A percentile compares a stretch with the other conserved stretches of the same genome.
phyloP scores from a whole-genome alignment of 2,797 vertebrate species.

The Podarcis lilfordi region DNA sequence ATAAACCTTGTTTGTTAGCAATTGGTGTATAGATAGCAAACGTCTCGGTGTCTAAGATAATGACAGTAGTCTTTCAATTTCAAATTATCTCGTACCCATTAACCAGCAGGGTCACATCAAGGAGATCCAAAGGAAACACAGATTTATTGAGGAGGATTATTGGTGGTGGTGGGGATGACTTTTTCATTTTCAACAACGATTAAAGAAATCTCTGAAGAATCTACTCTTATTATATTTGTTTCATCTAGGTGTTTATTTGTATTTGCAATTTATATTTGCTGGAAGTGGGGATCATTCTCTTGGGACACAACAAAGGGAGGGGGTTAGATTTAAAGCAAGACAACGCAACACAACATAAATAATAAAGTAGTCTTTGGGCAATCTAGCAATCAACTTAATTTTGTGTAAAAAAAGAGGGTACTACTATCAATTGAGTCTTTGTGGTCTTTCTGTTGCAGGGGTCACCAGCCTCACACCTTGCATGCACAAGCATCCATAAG shows the following conservation, averaged over 20 bases:
- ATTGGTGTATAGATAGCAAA: constrained; percentile 25
- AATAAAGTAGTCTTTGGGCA: background rate
- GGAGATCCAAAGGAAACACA: constrained; percentile 27
- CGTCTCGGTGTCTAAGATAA: constrained; percentile 24
- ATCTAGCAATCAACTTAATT: background rate
- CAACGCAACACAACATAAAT: background rate
- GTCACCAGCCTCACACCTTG: too few relatives aligned
- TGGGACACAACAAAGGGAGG: background rate
- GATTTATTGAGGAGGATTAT: constrained; percentile 35
- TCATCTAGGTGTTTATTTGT: background rate
- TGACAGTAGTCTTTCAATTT: constrained; percentile 38
- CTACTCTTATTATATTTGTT: constrained; percentile 2
- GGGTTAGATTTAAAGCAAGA: background rate
- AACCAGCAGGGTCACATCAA: constrained; percentile 34
- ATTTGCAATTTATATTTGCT: constrained; percentile 8
- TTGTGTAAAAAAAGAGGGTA: background rate
- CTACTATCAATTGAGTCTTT: background rate
- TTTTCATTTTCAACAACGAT: constrained; percentile 41
- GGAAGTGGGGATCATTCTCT: background rate
- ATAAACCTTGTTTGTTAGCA: constrained; percentile 7
- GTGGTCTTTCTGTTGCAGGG: background rate
- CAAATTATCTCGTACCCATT: constrained; percentile 43
- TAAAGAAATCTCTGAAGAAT: background rate
- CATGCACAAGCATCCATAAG: too few relatives aligned
- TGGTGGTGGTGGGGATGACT: background rate